phyloP scores from a whole-genome alignment of 2,113 vertebrate genomes.

The Pavo muticus region DNA sequence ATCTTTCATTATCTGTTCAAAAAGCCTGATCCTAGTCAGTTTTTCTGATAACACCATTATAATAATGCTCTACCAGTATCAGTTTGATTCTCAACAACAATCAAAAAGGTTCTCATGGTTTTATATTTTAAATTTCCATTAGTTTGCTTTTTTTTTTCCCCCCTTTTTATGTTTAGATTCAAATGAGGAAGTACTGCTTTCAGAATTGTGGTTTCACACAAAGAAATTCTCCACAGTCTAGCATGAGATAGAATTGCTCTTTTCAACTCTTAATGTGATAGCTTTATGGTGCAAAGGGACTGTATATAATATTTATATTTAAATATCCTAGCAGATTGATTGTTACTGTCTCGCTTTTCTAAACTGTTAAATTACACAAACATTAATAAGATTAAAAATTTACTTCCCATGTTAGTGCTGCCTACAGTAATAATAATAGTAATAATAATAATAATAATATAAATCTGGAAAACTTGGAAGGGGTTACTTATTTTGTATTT shows the following conservation, averaged over 20 bases:
- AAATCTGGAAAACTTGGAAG: background rate
- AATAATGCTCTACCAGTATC: background rate
- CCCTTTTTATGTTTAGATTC: background rate
- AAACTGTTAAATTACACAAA: background rate
- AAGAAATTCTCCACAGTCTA: background rate
- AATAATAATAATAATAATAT: background rate
- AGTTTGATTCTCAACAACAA: background rate
- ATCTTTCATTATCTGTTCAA: background rate
- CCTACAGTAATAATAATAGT: background rate
- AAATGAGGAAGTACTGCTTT: background rate
- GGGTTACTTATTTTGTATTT: background rate
- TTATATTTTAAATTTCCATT: conserved; percentile 24
- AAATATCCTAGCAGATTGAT: background rate
- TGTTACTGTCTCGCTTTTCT: background rate
- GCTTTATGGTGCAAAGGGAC: background rate
- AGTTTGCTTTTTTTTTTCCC: background rate
- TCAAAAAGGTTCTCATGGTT: background rate
- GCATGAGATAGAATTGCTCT: background rate
- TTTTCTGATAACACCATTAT: background rate
- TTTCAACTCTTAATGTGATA: background rate
- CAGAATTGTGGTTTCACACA: background rate
- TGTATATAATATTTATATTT: background rate
- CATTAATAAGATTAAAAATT: background rate
- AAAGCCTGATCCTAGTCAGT: background rate
- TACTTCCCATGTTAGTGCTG: background rate